phyloP scores from a whole-genome alignment of 2,888 invertebrate genomes.

The Beris morrisii region DNA sequence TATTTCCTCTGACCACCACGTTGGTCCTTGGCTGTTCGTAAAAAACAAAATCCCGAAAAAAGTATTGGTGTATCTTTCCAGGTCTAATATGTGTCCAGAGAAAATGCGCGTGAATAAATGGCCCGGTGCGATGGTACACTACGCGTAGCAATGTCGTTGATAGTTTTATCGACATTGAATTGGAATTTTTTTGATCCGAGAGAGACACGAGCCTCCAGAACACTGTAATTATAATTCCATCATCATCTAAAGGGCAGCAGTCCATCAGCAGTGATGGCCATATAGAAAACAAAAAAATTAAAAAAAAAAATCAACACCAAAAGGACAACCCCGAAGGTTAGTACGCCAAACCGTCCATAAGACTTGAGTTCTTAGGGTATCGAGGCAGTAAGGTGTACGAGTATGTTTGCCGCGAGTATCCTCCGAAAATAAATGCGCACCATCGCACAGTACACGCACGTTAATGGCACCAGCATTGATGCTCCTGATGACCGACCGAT shows the following conservation, averaged over 20 bases:
- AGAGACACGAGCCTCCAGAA: slow-evolving; percentile 31
- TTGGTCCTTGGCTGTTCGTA: too few relatives aligned
- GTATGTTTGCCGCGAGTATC: too few relatives aligned
- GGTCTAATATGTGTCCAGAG: background rate
- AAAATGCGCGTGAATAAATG: slow-evolving; percentile 11
- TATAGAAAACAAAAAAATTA: background rate
- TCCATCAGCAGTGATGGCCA: slow-evolving; percentile 11
- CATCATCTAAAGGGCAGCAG: slow-evolving; percentile 26
- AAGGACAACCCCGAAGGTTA: background rate
- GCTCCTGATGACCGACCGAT: slow-evolving; percentile 4
- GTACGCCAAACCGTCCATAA: too few relatives aligned
- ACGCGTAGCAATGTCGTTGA: too few relatives aligned
- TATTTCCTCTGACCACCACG: too few relatives aligned
- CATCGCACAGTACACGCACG: background rate
- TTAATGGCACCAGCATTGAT: slow-evolving; percentile 10
- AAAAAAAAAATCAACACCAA: slow-evolving; percentile 18
- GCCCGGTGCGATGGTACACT: slow-evolving; percentile 9
- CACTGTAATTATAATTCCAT: slow-evolving; percentile 38
- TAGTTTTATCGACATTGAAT: too few relatives aligned
- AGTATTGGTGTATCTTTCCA: too few relatives aligned
- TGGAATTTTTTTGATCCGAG: background rate
- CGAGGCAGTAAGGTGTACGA: too few relatives aligned
- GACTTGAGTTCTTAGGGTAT: too few relatives aligned
- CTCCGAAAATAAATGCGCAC: too few relatives aligned
- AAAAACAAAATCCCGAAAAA: too few relatives aligned